phyloP scores from a whole-genome alignment of 2,113 vertebrate species.

The Bubo blakistoni region DNA sequence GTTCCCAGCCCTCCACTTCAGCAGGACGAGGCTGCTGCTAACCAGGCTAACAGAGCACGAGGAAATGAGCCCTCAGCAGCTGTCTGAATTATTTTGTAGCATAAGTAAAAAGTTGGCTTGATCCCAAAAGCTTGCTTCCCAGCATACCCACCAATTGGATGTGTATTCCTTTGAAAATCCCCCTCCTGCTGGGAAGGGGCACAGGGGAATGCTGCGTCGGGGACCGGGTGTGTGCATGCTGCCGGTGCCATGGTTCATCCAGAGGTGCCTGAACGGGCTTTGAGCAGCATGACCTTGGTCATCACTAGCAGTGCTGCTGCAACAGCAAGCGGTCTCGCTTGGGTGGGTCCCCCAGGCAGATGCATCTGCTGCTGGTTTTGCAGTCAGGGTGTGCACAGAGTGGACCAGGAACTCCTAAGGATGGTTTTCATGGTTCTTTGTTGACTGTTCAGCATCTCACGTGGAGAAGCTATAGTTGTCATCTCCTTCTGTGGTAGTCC shows the following conservation, averaged over 20 bases:
- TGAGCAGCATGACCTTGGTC: background rate
- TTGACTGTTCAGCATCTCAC: background rate
- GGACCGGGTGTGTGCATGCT: fast-evolving
- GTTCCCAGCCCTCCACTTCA: background rate
- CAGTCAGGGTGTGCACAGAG: background rate
- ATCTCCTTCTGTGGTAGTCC: background rate
- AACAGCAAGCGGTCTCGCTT: background rate
- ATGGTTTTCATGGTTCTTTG: background rate
- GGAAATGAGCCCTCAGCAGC: background rate
- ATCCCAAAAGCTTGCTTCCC: background rate
- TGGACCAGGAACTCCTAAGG: background rate
- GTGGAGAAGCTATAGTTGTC: background rate
- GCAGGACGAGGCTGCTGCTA: fast-evolving
- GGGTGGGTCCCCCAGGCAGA: too few species aligned
- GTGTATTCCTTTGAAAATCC: background rate
- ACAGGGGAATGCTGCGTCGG: fast-evolving
- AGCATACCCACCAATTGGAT: background rate
- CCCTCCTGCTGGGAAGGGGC: background rate
- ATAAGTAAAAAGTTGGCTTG: background rate
- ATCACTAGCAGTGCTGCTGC: background rate
- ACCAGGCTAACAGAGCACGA: background rate
- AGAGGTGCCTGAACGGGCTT: background rate
- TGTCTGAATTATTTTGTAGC: background rate
- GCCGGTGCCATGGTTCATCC: fast-evolving
- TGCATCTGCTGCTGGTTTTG: background rate